Evolutionary conservation across 2,113 vertebrate species (phyloP), one percentile per base, ranked within the genome.

Genomic region (Nycticorax nycticorax): DNA sequence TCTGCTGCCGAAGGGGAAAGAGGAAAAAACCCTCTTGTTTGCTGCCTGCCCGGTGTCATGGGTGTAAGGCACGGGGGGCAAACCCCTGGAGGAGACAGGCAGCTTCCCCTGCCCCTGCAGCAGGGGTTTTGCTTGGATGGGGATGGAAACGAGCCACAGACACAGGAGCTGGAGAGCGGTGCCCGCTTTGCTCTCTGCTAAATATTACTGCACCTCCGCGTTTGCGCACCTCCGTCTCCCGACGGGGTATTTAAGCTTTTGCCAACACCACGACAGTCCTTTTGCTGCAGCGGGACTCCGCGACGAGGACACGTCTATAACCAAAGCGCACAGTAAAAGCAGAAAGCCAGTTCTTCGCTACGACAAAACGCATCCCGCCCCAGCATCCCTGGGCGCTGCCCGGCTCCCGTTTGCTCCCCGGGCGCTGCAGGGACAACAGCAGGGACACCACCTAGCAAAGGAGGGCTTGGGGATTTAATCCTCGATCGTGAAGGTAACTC

Each of bases 321-420:
- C 6, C 28, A 26, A 76, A 87, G n/a, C 0, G 0, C 3, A 27
- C 0, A 0, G 37, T 27, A n/a, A 59, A 60, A 84, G 47, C 37
- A 52, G 19, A 24, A 68, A 37, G 56, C 20, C 35, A 27, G 60
- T 24, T 76, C 24, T 45, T 47, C 2, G 8, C 43, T 33, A 8
- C 14, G 62, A 3, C 47, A 14, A 21, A 35, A 62, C 18, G 8
- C n/a, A 27, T 66, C 89, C 48, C 6, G 5, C 3, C 23, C n/a
- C 37, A 10, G 86, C 71, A 47, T 19, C 53, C 71, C 24, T 0
- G 8, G 45, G 15, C 24, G 5, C 57, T 2, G 68, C 50, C 8
- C 35, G 6, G 64, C 87, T 95, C 35, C 83, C 2, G 3, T 6
- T 3, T 26, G 30, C 64, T 33, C 3, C 30, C 13, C 0, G 35